Evolutionary conservation across 2,113 vertebrate species (phyloP).

Genomic region (Martes martes): DNA sequence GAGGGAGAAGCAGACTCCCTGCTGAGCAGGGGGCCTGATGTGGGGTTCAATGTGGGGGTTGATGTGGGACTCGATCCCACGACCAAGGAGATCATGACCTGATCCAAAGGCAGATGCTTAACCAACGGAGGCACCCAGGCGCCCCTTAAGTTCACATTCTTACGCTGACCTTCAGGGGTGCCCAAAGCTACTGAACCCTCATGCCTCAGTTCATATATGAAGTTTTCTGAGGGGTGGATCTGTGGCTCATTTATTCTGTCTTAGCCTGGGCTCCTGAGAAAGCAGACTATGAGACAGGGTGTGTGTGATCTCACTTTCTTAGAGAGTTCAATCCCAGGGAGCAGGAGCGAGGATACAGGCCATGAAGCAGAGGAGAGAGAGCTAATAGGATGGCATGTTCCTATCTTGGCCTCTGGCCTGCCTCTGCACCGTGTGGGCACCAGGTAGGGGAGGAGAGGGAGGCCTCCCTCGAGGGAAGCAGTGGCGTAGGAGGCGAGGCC

Average conservation of each 20-base stretch:
- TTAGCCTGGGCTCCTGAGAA: neutral
- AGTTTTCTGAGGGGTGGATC: neutral
- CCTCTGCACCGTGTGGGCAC: neutral
- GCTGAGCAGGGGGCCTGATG: neutral
- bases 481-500: neutral
- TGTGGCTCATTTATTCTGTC: neutral
- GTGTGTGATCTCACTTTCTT: neutral
- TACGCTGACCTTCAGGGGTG: neutral
- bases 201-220: neutral
- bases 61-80: neutral
- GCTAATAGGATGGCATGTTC: neutral
- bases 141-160: neutral
- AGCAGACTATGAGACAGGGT: neutral
- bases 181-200: rapidly evolving
- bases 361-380: neutral
- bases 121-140: neutral
- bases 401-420: neutral
- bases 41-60: neutral
- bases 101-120: neutral
- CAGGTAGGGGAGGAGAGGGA: neutral
- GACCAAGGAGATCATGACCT: neutral
- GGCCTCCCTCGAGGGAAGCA: neutral
- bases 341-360: neutral
- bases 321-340: neutral
- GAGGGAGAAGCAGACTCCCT: neutral